Evolutionary conservation across 1,140 invertebrate genomes (phyloP), one percentile per base, ranked within the genome.

Genomic region (Drosophila triauraria): DNA sequence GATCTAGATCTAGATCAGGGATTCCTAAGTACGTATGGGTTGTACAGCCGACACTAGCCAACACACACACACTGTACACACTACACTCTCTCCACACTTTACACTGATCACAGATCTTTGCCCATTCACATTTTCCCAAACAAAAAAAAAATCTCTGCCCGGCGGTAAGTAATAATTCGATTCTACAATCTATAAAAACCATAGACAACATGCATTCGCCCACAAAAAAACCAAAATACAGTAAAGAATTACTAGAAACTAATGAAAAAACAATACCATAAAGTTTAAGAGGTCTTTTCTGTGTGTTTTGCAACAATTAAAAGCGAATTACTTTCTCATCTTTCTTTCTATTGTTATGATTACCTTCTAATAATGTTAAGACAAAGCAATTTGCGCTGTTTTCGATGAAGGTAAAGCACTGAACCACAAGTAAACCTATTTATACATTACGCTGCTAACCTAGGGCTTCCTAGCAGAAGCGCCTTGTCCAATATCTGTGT

Each of bases 371-470:
- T 85, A 86, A 80, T 78, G 63, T 90, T 88, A 92, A 92, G 87
- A 92, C 91, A 90, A 87, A 91, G 91, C 91, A 91, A 83, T 92
- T 91, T 91, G 91, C 91, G 83, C 91, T 90, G 85, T 92, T 92
- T 91, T 91, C 78, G 65, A 91, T 83, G 80, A 92, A 92, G 91
- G 91, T 92, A 92, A 92, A 92, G 91, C 87, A 92, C 82, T 84
- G 50, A 84, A 86, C 75, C 78, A 84, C 76, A 80, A 84, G 72
- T 80, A 63, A 79, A 86, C 69, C 78, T 71, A 90, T 67, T 62
- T 79, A 71, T 71, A 81, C 59, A 67, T 85, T 81, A 56, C 12
- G 82, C 82, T 86, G 82, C 82, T 62, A 85, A 80, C 20, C 71
- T 58, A 20, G 64, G 61, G 43, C 68, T 54, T 30, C 64, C 65